Percentiles rank a stretch among this genome's conserved stretches.
phyloP scores from a whole-genome alignment of 2,113 vertebrate genomes.

The Daphoenositta chrysoptera region DNA sequence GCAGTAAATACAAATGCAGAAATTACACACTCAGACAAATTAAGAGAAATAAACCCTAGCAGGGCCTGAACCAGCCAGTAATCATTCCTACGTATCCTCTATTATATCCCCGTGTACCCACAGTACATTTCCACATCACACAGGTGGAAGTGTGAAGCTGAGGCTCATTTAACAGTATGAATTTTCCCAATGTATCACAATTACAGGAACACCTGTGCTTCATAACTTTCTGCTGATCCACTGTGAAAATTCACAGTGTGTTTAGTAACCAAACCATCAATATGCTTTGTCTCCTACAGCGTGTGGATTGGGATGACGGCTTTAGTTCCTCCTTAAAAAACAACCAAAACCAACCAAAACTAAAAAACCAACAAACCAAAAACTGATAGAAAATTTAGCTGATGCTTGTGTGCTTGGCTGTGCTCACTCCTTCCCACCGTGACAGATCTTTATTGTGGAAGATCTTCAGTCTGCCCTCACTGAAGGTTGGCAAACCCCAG shows the following conservation, averaged over 20 bases:
- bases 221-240: slow-evolving; percentile 68
- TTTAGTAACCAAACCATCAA: slow-evolving; percentile 51
- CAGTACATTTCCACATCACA: slow-evolving; percentile 65
- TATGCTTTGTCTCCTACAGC: background rate
- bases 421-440: background rate
- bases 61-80: slow-evolving; percentile 36
- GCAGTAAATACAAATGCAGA: slow-evolving; percentile 50
- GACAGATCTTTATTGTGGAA: background rate
- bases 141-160: slow-evolving; percentile 73
- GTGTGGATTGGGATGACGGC: background rate
- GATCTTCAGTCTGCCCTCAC: background rate
- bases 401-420: background rate
- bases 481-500: background rate
- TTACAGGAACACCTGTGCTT: slow-evolving; percentile 77
- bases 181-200: slow-evolving; percentile 73
- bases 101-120: slow-evolving; percentile 28
- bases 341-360: background rate
- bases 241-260: slow-evolving; percentile 61
- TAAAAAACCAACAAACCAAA: background rate
- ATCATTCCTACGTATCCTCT: slow-evolving; percentile 53
- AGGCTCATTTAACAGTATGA: slow-evolving; percentile 76
- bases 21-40: slow-evolving; percentile 37
- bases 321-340: background rate
- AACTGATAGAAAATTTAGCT: background rate
- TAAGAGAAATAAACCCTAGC: slow-evolving; percentile 36